Evolutionary conservation across 2,113 vertebrate genomes (phyloP).

Genomic region (Alligator sinensis): DNA sequence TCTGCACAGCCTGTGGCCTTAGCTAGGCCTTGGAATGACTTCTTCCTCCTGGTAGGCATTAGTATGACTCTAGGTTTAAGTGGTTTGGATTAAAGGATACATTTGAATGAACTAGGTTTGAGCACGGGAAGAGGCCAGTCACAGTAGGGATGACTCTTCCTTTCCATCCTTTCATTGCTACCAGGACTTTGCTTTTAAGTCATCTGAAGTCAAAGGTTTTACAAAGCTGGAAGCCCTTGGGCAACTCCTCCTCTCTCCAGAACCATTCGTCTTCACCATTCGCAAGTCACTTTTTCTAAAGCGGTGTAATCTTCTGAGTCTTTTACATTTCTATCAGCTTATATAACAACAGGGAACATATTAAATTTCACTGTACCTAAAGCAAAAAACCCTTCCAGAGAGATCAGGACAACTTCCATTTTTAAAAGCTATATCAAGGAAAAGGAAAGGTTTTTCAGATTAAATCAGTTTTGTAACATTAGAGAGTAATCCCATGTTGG

Average conservation of each 20-base stretch:
- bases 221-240: neutral
- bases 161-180: neutral
- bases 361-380: rapidly evolving
- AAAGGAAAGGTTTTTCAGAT: neutral
- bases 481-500: too few relatives aligned
- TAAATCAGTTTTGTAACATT: neutral
- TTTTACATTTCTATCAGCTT: neutral
- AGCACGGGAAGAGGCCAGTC: neutral
- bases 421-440: neutral
- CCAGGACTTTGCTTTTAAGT: neutral
- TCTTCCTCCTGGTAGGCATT: neutral
- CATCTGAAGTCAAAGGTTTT: neutral
- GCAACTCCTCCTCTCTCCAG: neutral
- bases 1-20: neutral
- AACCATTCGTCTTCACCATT: neutral
- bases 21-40: neutral
- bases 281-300: neutral
- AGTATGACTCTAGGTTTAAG: neutral
- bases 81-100: neutral
- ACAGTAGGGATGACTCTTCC: neutral
- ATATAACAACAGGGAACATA: neutral
- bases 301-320: neutral
- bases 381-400: neutral
- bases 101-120: neutral
- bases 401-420: neutral